Evolutionary conservation across 2,113 vertebrate species (phyloP), one percentile per base, ranked within the genome.

Genomic region (Gasterosteus nipponicus): DNA sequence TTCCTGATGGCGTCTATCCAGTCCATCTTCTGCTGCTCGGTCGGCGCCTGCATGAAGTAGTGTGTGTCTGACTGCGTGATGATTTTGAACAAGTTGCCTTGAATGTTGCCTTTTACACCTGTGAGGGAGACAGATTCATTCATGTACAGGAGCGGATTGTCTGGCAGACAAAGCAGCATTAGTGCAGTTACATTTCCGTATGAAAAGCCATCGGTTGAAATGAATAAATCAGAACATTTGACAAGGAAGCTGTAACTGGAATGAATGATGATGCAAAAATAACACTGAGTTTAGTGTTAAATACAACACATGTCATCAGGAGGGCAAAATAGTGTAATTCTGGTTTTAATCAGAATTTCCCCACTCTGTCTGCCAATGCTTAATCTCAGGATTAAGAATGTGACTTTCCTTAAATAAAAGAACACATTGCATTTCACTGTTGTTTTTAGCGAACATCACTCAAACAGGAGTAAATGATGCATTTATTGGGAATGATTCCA

Each of bases 61-160:
- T 93, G 96, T 38, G 84, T 92, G 83, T 99, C 95, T 8, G 93
- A 91, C 85, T 96, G 96, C 12, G 98, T 99, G 87, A 99, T 99
- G 92, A 99, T 97, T 92, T 98, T 97, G 86, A 99, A 98, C 69
- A 99, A 93, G 80, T 98, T 98, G 72, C 97, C 98, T 82, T 99
- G 96, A 72, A 98, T 93, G 46, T 98, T 98, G 11, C 97, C 97
- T 87, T 97, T 99, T 72, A 98, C 97, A 39, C 97, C 97, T 98
- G 91, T 0, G 63, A 16, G 81, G 57, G 39, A 61, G 29, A 51
- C 7, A 29, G 16, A 6, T 35, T 73, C 9, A 60, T 0, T 35
- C 2, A 57, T 57, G 60, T 2, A 22, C 1, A 18, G 35, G 2
- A 11, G 38, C 19, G 39, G 14, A 33, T 2, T 18, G 26, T 58